Evolutionary conservation across 2,888 invertebrate species (phyloP), one percentile per base, ranked within the genome.

Genomic region (Timandra comae): DNA sequence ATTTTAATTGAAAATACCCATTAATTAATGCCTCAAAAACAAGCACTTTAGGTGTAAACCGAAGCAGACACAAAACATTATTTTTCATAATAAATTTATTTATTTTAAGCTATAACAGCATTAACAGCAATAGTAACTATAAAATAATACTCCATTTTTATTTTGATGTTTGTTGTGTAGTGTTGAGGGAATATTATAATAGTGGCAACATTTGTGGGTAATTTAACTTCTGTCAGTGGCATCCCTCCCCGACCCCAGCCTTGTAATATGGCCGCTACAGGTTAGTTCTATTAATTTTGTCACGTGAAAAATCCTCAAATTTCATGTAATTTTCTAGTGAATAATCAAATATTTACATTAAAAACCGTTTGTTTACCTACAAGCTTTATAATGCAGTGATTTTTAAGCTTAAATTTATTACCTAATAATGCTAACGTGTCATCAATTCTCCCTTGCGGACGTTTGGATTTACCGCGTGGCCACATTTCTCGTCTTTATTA

Each of bases 211-310:
- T 16, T 1, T 16, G 4, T 12, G 33, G 45, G 41, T 51, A 45
- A 50, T 49, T 42, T 49, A 37, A 35, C 32, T 35, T 34, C 32
- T 43, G 48, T 58, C 56, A 68, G 69, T 82, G 82, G 84, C 80
- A 85, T 74, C 80, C 78, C 73, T 75, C 80, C 78, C 73, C 57
- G 63, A 69, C 71, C 70, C 68, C 76, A 79, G 86, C 86, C 86
- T 82, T 86, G 80, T 88, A 89, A 89, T 87, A 91, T 91, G 91
- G 90, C 91, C 88, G 88, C 90, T 84, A 81, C 90, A 90, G 91
- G 91, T 91, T 89, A 87, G 90, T 89, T 76, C 70, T 65, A 64
- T 62, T 64, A 73, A 78, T 80, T 84, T 84, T 80, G 75, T 87
- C 86, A 87, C 77, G 75, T 84, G 79, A 76, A 84, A 74, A 64